A percentile compares a stretch with the other conserved stretches of the same genome.
Evolutionary conservation across 2,113 vertebrate species (phyloP).

Genomic region (Prionailurus bengalensis): DNA sequence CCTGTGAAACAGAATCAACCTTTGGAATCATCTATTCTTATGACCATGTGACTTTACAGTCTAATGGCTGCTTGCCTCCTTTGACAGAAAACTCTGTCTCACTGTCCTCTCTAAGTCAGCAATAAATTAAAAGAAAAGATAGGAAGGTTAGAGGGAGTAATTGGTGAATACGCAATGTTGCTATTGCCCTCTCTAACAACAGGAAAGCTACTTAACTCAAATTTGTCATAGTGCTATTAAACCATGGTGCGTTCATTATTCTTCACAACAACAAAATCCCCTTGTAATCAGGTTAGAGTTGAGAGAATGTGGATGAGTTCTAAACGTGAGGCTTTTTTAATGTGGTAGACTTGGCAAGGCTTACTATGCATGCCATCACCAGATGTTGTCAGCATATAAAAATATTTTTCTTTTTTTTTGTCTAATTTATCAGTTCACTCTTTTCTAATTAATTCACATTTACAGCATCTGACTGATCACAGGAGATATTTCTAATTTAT

Average conservation of each 20-base stretch:
- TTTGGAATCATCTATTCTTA: not conserved
- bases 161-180: not conserved
- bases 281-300: slow-evolving; percentile 73
- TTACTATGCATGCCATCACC: slow-evolving; percentile 53
- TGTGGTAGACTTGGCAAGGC: slow-evolving; percentile 45
- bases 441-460: slow-evolving; percentile 74
- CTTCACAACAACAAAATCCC: slow-evolving; percentile 68
- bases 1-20: not conserved
- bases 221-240: slow-evolving; percentile 62
- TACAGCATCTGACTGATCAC: slow-evolving; percentile 68
- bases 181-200: slow-evolving; percentile 21
- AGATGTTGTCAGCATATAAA: slow-evolving; percentile 55
- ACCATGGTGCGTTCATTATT: slow-evolving; percentile 55
- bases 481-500: slow-evolving; percentile 71
- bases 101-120: not conserved
- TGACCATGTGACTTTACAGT: not conserved
- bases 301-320: slow-evolving; percentile 64
- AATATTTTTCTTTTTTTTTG: not conserved
- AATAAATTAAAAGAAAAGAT: slow-evolving; percentile 27
- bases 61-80: not conserved
- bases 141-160: not conserved
- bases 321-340: slow-evolving; percentile 57
- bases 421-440: slow-evolving; percentile 52
- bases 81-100: not conserved
- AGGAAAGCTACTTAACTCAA: slow-evolving; percentile 59